Evolutionary conservation across 2,888 invertebrate species (phyloP), one percentile per base, ranked within the genome.

Genomic region (Morpho helenor): DNA sequence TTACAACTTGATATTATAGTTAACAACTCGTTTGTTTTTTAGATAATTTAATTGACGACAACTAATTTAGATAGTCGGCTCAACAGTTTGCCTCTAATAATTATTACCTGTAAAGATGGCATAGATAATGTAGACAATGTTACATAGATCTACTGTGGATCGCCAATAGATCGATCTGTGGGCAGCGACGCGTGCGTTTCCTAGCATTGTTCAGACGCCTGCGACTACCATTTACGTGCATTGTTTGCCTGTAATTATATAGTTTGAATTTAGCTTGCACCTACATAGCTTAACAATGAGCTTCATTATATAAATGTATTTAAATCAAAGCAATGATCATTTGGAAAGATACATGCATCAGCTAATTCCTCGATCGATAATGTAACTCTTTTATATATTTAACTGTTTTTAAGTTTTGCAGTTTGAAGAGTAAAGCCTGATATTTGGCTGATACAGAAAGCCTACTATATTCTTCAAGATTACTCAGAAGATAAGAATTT

Each of bases 131-230:
- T 44, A 45, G 47, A 63, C 63, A 64, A 64, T 65, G 67, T 64
- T 62, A 61, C 57, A 61, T 66, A 68, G 68, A 69, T 66, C 64
- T 52, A 59, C 54, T 52, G 53, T n/a, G 64, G 66, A 69, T 69
- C 66, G 63, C 67, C 67, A 59, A 66, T 65, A 66, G 70, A 69
- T 69, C 66, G 69, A 68, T 68, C 65, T 61, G 61, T 51, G 61
- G 60, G 64, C 71, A 68, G 62, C 70, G 66, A 56, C 64, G 69
- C 73, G 70, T 68, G 62, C 56, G 61, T 66, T 73, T 73, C 72
- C 72, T 71, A 70, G 71, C 72, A 73, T 72, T 73, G 72, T 73
- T 65, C 60, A 31, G 44, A 55, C 61, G 56, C 59, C 59, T 56
- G 60, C 62, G 57, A 56, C 62, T 52, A 56, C 56, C 59, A 60